Evolutionary conservation across 1,140 invertebrate species (phyloP).

Genomic region (Bombus haemorrhoidalis): DNA sequence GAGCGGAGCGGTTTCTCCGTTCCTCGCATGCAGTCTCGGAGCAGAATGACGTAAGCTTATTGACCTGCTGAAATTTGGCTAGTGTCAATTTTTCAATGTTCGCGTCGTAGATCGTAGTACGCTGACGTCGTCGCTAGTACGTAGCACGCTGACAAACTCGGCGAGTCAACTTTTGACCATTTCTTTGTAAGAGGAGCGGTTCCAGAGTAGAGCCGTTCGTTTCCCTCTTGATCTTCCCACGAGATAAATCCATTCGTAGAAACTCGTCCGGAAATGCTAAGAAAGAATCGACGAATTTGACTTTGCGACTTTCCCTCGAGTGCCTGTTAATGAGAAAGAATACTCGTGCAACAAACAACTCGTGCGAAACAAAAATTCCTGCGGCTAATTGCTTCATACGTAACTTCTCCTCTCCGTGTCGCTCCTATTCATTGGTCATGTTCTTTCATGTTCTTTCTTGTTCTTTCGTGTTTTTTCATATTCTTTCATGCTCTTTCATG

Average conservation of each 20-base stretch:
- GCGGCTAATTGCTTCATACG: background rate
- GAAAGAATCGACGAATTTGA: background rate
- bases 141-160: background rate
- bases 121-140: background rate
- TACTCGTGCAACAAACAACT: background rate
- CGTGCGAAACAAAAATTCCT: background rate
- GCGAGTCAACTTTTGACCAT: no score
- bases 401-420: background rate
- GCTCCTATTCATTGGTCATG: background rate
- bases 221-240: background rate
- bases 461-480: no score
- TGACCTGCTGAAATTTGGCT: background rate
- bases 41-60: constrained; percentile 26
- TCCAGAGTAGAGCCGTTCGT: background rate
- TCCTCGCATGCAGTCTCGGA: background rate
- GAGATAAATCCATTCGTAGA: background rate
- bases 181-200: background rate
- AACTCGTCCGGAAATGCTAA: background rate
- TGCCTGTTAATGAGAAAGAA: background rate
- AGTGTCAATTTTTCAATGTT: constrained; percentile 17
- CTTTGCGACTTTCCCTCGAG: constrained; percentile 11
- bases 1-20: background rate
- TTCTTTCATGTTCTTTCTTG: background rate
- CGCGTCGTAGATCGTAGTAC: no score
- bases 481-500: background rate